Base-by-base conservation (phyloP, 2,797 vertebrate genomes). In the Arctocebus calabarensis region DNA sequence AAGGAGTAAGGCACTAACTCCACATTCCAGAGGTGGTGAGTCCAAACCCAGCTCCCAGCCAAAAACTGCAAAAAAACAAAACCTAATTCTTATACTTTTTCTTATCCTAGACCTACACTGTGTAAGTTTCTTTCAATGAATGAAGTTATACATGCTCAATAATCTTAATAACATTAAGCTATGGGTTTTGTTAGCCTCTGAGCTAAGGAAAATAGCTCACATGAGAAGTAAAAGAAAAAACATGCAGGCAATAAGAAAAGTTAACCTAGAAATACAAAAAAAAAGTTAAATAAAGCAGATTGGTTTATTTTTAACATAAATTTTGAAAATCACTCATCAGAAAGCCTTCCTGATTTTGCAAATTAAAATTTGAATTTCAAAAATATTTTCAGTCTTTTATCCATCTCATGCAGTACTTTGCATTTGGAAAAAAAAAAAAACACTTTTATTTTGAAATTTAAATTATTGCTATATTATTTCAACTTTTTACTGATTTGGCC, bases 391-490 rank as follows among this genome's bases (percentile, higher is more conserved):
- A 29, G 7, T 1, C 61, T 82, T 95, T 45, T 19, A 59, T 82
- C 73, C 32, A 29, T 19, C 3, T 52, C 43, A 66, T 3, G 34
- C 10, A 34, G 0, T 82, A 7, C 48, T 75, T 75, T 74, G 32
- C 27, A 64, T 48, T 59, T 77, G 17, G 29, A 57, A 79, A 27
- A n/a, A 68, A 79, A 27, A 79, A 27, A n/a, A 68, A 79, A 27
- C 5, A 34, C 19, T 19, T 45, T 16, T 25, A 73, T 37, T 83
- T 14, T 84, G 64, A 71, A 68, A 91, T 88, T 91, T 74, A 32
- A 89, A 52, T 68, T 79, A 7, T 52, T 88, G 16, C 48, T 57
- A 16, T 34, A 52, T 48, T 84, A 84, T 88, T 94, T 88, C 13
- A 83, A 59, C 37, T 55, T 57, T 79, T 79, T 62, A 71, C 55